phyloP scores from a whole-genome alignment of 2,113 vertebrate genomes.

The Hydropotes inermis region DNA sequence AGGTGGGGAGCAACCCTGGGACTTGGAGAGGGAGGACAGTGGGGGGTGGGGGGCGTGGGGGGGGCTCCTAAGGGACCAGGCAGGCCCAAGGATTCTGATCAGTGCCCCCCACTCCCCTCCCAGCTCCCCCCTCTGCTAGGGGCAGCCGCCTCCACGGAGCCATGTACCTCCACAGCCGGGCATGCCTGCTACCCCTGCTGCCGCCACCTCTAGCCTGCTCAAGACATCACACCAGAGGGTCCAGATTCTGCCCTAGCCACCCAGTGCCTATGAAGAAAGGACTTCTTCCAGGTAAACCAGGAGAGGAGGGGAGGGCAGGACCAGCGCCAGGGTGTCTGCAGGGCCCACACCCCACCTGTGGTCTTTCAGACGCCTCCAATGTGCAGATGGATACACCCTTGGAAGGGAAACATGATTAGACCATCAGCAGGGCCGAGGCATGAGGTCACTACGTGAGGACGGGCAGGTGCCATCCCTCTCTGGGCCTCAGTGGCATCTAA shows the following conservation, averaged over 20 bases:
- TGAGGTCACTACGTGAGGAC: accelerated
- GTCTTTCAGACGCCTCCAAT: background rate
- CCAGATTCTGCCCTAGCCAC: background rate
- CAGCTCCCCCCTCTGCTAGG: background rate
- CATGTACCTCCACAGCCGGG: background rate
- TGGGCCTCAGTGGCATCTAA: background rate
- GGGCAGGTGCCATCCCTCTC: background rate
- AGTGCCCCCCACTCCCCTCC: too few species aligned
- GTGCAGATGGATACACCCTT: background rate
- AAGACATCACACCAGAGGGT: background rate
- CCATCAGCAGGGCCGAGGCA: background rate
- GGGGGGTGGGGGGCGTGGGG: accelerated
- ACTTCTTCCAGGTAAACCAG: background rate
- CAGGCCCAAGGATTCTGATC: background rate
- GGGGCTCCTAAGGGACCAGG: background rate
- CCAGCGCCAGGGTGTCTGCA: too few species aligned
- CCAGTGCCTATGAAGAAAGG: background rate
- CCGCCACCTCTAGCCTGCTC: background rate
- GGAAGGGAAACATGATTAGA: background rate
- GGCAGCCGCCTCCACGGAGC: too few species aligned
- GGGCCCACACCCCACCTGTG: accelerated
- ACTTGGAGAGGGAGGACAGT: background rate
- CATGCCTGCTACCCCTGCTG: background rate
- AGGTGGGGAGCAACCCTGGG: background rate
- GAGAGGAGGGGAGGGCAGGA: background rate